A percentile compares a stretch with the other conserved stretches of the same genome.
Conservation (phyloP, 2,888 invertebrate species). For the Sphecodes monilicornis region DNA sequence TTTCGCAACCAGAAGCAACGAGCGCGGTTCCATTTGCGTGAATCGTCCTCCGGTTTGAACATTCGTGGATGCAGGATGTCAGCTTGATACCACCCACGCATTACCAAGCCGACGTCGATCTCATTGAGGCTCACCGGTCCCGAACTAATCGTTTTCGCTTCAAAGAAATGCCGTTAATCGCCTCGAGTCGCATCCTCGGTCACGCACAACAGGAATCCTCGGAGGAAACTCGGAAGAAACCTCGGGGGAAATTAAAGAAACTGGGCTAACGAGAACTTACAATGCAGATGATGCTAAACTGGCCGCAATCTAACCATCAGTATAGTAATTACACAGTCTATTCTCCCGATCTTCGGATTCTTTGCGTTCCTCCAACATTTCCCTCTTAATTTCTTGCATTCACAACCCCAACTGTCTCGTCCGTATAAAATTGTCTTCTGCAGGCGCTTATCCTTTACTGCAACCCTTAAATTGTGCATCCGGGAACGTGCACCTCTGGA, state of each 20-base stretch:
- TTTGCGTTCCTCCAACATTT: background rate
- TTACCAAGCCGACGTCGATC: background rate
- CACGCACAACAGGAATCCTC: background rate
- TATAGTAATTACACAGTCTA: background rate
- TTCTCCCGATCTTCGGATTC: background rate
- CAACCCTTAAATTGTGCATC: background rate
- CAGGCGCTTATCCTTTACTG: background rate
- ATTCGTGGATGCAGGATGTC: background rate
- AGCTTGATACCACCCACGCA: background rate
- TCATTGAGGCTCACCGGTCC: background rate
- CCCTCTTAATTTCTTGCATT: background rate
- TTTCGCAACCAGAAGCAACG: background rate
- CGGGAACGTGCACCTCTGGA: background rate
- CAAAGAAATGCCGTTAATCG: background rate
- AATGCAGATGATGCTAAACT: background rate
- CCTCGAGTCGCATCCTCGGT: background rate
- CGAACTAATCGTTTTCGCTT: background rate
- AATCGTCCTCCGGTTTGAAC: background rate
- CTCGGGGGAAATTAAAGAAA: slow-evolving; percentile 5
- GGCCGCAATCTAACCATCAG: slow-evolving; percentile 2
- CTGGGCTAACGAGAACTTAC: background rate
- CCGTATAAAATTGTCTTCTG: background rate
- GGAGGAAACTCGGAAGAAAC: background rate
- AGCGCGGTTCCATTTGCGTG: background rate
- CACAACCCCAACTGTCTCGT: background rate